Evolutionary conservation across 2,113 vertebrate genomes (phyloP).

Genomic region (Labeo catla): DNA sequence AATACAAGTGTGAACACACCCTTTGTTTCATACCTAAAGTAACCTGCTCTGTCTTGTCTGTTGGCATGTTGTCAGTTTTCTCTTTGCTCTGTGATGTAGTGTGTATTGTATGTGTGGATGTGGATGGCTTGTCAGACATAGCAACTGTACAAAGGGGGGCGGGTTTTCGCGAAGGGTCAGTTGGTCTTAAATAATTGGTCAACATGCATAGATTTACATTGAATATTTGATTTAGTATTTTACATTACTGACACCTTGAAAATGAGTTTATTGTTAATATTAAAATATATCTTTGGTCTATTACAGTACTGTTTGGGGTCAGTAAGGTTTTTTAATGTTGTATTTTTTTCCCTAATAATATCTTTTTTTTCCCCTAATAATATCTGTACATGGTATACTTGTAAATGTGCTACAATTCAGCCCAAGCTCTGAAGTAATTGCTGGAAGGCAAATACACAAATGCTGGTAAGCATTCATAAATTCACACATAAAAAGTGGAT

Average conservation of each 20-base stretch:
- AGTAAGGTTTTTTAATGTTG: neutral
- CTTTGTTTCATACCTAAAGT: too few species aligned
- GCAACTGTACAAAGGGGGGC: too few species aligned
- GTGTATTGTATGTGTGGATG: too few species aligned
- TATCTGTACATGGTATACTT: neutral
- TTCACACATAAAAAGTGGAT: conserved; percentile 14
- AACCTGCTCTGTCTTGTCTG: too few species aligned
- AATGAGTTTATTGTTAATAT: too few species aligned
- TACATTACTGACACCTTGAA: neutral
- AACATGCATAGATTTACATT: neutral
- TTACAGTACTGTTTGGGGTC: too few species aligned
- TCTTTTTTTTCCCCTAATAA: neutral
- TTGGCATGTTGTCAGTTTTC: too few species aligned
- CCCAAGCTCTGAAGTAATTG: neutral
- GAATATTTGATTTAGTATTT: neutral
- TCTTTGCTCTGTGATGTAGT: too few species aligned
- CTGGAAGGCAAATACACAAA: neutral
- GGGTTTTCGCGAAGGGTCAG: too few species aligned
- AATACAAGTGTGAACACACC: too few species aligned
- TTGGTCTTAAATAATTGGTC: neutral
- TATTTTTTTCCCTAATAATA: neutral
- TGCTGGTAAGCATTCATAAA: neutral
- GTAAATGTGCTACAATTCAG: neutral
- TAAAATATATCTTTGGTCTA: too few species aligned
- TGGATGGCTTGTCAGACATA: too few species aligned